These are phyloP conservation scores for Stegophylla sp. DNA, from an alignment of 2,888 invertebrate genomes.

Conservation along the genomic window DNA sequence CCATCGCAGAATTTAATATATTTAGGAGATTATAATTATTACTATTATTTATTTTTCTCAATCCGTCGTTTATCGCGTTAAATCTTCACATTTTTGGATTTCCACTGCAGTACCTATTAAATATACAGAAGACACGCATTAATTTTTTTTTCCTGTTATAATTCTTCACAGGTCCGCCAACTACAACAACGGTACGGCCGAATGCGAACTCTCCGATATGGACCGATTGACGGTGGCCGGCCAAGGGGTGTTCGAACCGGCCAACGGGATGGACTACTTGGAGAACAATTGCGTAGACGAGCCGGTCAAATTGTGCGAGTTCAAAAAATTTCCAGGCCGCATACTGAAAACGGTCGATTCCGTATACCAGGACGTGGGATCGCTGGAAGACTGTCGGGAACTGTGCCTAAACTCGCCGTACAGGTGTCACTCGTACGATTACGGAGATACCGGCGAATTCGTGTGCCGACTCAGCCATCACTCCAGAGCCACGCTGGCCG, in stretches of 20 bases:
- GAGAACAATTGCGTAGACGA: slow-evolving; percentile 94
- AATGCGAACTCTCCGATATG: slow-evolving; percentile 89
- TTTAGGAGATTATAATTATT: too few relatives aligned
- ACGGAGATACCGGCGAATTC: slow-evolving; percentile 90
- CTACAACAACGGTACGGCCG: slow-evolving; percentile 83
- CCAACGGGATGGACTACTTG: slow-evolving; percentile 76
- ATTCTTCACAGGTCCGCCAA: slow-evolving; percentile 90
- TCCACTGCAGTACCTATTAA: too few relatives aligned
- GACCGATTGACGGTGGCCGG: slow-evolving; percentile 86
- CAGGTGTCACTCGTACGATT: slow-evolving; percentile 92
- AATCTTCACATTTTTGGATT: too few relatives aligned
- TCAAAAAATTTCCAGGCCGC: slow-evolving; percentile 85
- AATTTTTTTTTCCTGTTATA: slow-evolving; percentile 9
- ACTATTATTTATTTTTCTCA: too few relatives aligned
- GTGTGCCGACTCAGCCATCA: slow-evolving; percentile 93
- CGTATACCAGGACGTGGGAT: slow-evolving; percentile 88
- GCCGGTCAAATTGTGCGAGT: slow-evolving; percentile 92
- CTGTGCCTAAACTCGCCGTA: slow-evolving; percentile 87
- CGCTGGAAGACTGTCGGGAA: slow-evolving; percentile 86
- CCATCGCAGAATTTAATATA: too few relatives aligned
- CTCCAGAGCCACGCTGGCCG: slow-evolving; percentile 84
- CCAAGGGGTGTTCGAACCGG: slow-evolving; percentile 67
- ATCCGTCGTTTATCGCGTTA: too few relatives aligned
- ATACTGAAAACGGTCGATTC: slow-evolving; percentile 93
- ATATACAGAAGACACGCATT: too few relatives aligned